Evolutionary conservation across 2,888 invertebrate species (phyloP), one percentile per base, ranked within the genome.

Genomic region (Chaitophorus viminalis): DNA sequence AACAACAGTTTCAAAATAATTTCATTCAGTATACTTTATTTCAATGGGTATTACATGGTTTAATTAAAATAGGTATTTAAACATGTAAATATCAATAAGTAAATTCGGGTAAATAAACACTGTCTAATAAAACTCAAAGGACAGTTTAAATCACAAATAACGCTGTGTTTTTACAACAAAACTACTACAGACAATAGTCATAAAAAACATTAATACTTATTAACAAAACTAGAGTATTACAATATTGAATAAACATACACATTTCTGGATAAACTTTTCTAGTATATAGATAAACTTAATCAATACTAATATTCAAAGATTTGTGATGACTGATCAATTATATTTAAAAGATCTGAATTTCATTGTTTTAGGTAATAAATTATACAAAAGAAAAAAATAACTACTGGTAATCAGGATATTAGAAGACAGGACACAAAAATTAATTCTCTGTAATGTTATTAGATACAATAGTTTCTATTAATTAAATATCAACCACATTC

Each of bases 91-190:
- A 81, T 68, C 31, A 18, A 72, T 29, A 54, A 18, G 6, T 72
- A 36, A 82, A 82, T 82, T 82, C 9, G 72, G 33, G 8, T 79
- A 79, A 36, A 82, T 72, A 46, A 52, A 82, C 36, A 68, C 29
- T 39, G 11, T 65, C 21, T 68, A 31, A 25, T 65, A 14, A 46
- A 81, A 68, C 39, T 68, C 5, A 46, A 46, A 3, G 6, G 6
- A 81, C 17, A 81, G 68, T 70, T 46, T 46, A 33, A 72, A 82
- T 82, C 72, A 82, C 54, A 82, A 82, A 82, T n/a, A 68, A 31
- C 31, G 29, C 25, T 46, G 46, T 46, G 6, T 21, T 39, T 78
- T 25, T 33, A 72, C 33, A 82, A 33, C 52, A n/a, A 72, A 72
- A 82, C 33, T 21, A 78, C n/a, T 39, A 11, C 11, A 76, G 17